Percentiles rank a stretch among this genome's conserved stretches.
Conservation (phyloP, 2,797 vertebrate genomes). For the Trachops cirrhosus region DNA sequence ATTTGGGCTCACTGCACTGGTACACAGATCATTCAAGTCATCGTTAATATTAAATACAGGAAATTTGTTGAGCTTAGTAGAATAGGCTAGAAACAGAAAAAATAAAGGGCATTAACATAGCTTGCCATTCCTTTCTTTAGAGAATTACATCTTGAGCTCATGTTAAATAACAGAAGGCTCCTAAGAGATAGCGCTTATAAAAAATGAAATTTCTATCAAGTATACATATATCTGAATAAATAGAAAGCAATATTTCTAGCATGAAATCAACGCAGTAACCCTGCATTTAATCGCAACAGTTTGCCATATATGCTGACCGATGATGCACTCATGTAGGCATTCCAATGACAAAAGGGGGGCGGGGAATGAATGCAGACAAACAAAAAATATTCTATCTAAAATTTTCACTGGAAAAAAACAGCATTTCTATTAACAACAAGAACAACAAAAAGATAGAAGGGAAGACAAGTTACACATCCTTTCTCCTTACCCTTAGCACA, state of each 20-base stretch:
- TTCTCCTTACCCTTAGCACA: background rate
- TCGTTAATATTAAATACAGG: slow-evolving; percentile 79
- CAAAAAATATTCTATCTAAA: background rate
- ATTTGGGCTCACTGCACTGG: slow-evolving; percentile 76
- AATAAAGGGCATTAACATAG: slow-evolving; percentile 67
- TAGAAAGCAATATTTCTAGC: background rate
- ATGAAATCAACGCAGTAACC: background rate
- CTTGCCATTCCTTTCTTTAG: background rate
- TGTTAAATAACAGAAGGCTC: slow-evolving; percentile 23
- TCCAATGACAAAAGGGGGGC: background rate
- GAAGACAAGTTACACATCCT: background rate
- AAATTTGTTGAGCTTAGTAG: slow-evolving; percentile 80
- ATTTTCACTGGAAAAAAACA: background rate
- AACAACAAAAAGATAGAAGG: background rate
- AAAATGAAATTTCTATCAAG: slow-evolving; percentile 21
- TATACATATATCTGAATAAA: background rate
- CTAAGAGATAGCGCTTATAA: background rate
- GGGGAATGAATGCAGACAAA: background rate
- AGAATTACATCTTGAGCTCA: background rate
- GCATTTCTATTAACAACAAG: background rate
- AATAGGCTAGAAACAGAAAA: slow-evolving; percentile 80
- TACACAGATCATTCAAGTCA: slow-evolving; percentile 74
- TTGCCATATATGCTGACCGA: background rate
- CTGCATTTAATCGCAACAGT: background rate
- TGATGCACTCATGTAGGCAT: background rate